These are phyloP conservation scores for Macropis europaea DNA, from an alignment of 2,888 invertebrate genomes.

Conservation along the genomic window DNA sequence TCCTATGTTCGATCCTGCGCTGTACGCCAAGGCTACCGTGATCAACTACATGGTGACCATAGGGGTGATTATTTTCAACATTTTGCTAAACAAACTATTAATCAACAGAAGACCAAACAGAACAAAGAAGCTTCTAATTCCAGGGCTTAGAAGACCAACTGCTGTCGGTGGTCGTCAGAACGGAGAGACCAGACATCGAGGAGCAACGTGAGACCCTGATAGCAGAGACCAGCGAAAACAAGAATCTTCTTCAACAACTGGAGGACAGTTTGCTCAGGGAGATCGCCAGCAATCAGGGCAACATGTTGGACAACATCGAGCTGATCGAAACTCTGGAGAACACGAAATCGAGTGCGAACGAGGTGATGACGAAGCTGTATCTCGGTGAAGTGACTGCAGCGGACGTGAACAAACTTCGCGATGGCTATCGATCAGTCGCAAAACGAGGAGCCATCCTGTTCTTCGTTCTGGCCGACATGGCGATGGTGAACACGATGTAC, in stretches of 20 bases:
- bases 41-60: constrained; percentile 96
- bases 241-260: constrained; percentile 89
- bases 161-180: constrained; percentile 92
- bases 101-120: neutral
- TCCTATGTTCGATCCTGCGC: constrained; percentile 91
- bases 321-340: constrained; percentile 92
- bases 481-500: constrained; percentile 93
- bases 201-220: constrained; percentile 92
- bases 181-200: constrained; percentile 93
- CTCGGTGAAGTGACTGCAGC: constrained; percentile 88
- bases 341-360: constrained; percentile 92
- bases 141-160: constrained; percentile 95
- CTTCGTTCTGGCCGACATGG: constrained; percentile 95
- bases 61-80: constrained; percentile 80
- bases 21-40: constrained; percentile 92
- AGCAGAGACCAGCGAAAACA: constrained; percentile 92
- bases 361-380: constrained; percentile 88
- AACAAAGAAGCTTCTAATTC: neutral
- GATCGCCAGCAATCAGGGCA: constrained; percentile 92
- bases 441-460: constrained; percentile 93
- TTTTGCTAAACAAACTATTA: neutral
- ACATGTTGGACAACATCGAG: constrained; percentile 95
- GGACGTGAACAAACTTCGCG: constrained; percentile 91
- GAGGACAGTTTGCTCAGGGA: constrained; percentile 93
- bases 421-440: constrained; percentile 92